phyloP scores from a whole-genome alignment of 2,113 vertebrate genomes.

The Orycteropus afer region DNA sequence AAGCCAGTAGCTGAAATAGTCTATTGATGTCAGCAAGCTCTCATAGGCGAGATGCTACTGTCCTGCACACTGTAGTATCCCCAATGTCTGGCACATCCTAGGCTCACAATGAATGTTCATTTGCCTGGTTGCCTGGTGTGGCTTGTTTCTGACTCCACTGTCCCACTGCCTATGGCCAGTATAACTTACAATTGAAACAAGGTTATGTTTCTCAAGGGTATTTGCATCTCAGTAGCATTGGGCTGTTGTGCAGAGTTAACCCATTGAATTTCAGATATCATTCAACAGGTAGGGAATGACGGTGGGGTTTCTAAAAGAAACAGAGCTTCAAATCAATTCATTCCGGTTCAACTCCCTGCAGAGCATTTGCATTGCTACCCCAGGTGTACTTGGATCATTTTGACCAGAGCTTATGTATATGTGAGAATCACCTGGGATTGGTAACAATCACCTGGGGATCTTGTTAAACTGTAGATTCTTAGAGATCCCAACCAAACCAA shows the following conservation, averaged over 20 bases:
- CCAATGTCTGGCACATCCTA: not conserved
- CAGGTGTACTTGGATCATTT: no score
- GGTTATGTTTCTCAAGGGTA: not conserved
- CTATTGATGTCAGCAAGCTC: not conserved
- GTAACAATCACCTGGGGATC: no score
- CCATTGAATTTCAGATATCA: not conserved
- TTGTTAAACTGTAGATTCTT: not conserved
- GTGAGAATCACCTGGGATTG: no score
- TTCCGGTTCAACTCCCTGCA: not conserved
- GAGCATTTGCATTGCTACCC: no score
- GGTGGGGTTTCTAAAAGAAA: conserved; percentile 12
- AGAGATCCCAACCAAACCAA: no score
- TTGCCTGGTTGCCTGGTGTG: not conserved
- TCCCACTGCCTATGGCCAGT: not conserved
- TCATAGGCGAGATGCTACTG: not conserved
- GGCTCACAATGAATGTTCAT: not conserved
- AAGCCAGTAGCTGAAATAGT: not conserved
- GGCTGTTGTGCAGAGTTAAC: not conserved
- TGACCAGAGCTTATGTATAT: no score
- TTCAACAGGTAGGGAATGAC: not conserved
- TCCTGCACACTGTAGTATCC: not conserved
- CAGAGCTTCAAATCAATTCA: no score
- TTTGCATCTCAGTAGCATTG: not conserved
- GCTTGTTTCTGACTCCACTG: not conserved
- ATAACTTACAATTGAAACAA: not conserved